phyloP scores from a whole-genome alignment of 2,113 vertebrate species.

The Cyanoderma ruficeps region DNA sequence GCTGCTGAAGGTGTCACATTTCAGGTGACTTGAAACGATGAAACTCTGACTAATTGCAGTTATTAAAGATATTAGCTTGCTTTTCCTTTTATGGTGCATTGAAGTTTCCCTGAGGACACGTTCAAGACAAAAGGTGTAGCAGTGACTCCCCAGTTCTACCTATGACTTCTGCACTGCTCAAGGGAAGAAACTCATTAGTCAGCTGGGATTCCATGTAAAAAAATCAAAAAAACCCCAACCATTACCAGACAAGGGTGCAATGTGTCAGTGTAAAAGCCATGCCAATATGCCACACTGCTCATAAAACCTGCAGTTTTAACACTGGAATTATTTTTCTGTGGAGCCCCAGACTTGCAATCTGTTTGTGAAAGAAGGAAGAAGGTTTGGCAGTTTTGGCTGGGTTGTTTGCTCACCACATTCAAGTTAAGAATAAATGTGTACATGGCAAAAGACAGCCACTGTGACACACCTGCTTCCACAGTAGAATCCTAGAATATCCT shows the following conservation, averaged over 20 bases:
- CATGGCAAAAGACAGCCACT: not conserved
- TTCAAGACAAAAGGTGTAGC: not conserved
- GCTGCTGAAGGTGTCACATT: not conserved
- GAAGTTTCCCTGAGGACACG: not conserved
- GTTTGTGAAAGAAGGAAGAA: not conserved
- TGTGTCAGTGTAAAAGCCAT: not conserved
- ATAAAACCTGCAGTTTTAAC: not conserved
- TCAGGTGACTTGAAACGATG: constrained; percentile 26
- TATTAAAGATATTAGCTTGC: constrained; percentile 23
- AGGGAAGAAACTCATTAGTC: not conserved
- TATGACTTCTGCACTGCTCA: not conserved
- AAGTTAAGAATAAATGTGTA: not conserved
- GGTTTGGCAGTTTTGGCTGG: not conserved
- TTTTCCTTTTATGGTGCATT: not conserved
- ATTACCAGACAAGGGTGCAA: not conserved
- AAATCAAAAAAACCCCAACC: not conserved
- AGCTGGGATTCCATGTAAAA: not conserved
- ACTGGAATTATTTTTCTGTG: not conserved
- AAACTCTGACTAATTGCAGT: constrained; percentile 30
- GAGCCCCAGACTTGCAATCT: not conserved
- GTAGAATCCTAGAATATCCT: not conserved
- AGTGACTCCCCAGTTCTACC: not conserved
- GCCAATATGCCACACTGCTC: not conserved
- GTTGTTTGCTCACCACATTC: not conserved
- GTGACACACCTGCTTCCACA: not conserved